Evolutionary conservation across 2,113 vertebrate genomes (phyloP).

Genomic region (Grus americana): DNA sequence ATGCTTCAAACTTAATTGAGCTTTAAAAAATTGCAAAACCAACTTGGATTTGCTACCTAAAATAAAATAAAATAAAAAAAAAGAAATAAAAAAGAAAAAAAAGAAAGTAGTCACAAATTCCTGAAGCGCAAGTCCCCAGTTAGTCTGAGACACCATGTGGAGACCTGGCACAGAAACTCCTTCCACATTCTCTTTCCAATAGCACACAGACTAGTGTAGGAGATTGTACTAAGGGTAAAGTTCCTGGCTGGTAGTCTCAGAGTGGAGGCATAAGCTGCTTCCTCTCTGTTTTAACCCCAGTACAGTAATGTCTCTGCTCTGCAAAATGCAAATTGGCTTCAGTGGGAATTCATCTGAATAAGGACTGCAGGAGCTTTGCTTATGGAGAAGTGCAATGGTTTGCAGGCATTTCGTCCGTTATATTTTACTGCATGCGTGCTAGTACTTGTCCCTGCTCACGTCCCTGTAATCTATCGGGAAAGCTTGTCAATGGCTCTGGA

Average conservation of each 20-base stretch:
- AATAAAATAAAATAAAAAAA: no score
- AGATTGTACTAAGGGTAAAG: background rate
- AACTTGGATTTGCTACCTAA: background rate
- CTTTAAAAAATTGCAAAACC: background rate
- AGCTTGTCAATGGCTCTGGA: background rate
- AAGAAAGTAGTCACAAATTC: background rate
- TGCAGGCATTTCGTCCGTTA: background rate
- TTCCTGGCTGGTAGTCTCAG: background rate
- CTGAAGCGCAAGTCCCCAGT: background rate
- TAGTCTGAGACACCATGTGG: background rate
- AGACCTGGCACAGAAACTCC: background rate
- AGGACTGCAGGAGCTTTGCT: background rate
- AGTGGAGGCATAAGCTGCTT: background rate
- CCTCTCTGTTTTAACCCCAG: background rate
- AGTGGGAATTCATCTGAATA: background rate
- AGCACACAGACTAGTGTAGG: background rate
- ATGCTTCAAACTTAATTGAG: background rate
- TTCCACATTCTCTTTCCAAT: background rate
- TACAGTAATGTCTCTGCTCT: background rate
- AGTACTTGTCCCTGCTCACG: background rate
- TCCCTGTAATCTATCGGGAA: background rate
- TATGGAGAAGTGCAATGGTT: background rate
- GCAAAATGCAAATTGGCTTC: background rate
- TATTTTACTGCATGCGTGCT: background rate
- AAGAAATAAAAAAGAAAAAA: background rate